Evolutionary conservation across 2,888 invertebrate genomes (phyloP), one percentile per base, ranked within the genome.

Genomic region (Pristionchus fissidentatus): DNA sequence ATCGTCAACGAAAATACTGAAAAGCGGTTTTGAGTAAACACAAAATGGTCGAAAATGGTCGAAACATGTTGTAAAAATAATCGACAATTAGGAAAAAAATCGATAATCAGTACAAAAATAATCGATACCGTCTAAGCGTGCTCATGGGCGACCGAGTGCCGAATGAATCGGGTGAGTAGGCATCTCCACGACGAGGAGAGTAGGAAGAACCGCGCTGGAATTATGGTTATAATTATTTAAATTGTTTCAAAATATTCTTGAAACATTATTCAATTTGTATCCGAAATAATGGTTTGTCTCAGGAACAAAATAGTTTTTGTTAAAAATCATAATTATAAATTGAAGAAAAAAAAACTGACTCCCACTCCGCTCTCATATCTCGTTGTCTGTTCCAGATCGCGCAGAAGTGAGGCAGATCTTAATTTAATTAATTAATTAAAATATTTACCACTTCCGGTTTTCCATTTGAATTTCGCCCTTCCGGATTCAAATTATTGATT

Each of bases 141-240:
- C 38, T 49, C 26, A 57, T 41, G 13, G 79, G 79, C n/a, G 79
- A 79, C 60, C 19, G 19, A n/a, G n/a, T n/a, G n/a, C 32, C 32
- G 13, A 41, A 70, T 26, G 70, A 70, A 26, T 41, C 41, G 41
- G 41, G 41, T 26, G 70, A 41, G 41, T 41, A 70, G 13, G 10
- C n/a, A 8, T 79, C 79, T 7, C 38, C 80, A n/a, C 80, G 80
- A 62, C 62, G 80, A 22, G 80, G 80, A 29, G 80, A 81, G 13
- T 62, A 81, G 35, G 62, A 62, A 32, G 80, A 29, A n/a, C 80
- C 80, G 29, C 80, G 60, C 80, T 81, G 80, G 8, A 57, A 46
- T 13, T 13, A 49, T 15, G n/a, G n/a, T n/a, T n/a, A n/a, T n/a
- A n/a, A n/a, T n/a, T n/a, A n/a, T n/a, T n/a, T n/a, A n/a, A n/a